Evolutionary conservation across 35 echinoderm and acorn worm species (phyloP).

Genomic region (Ophioderma brevispina): DNA sequence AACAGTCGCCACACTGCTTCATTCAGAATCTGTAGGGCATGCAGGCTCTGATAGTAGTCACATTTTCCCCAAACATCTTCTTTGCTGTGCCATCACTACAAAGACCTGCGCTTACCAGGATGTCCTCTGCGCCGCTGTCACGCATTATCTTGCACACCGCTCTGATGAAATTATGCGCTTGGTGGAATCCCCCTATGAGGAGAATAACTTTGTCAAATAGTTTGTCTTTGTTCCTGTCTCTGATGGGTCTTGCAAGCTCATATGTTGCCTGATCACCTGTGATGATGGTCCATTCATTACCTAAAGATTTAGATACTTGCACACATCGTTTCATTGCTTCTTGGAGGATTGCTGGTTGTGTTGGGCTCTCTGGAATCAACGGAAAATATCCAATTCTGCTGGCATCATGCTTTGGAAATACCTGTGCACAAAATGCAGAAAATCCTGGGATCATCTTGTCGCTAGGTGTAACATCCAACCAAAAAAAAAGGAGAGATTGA

Average conservation of each 20-base stretch:
- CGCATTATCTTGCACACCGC: slow-evolving; percentile 10
- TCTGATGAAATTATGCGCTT: background rate
- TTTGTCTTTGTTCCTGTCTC: background rate
- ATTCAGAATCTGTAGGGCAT: background rate
- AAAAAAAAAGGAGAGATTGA: background rate
- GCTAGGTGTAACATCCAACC: background rate
- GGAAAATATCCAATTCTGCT: slow-evolving; percentile 20
- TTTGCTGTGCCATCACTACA: too few species aligned
- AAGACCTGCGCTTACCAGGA: background rate
- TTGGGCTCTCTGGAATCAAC: slow-evolving; percentile 20
- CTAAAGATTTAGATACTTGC: background rate
- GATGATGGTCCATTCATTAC: slow-evolving; percentile 7
- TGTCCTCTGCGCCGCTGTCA: slow-evolving; percentile 6
- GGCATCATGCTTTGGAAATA: background rate
- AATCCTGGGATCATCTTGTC: slow-evolving; percentile 3
- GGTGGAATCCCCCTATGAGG: background rate
- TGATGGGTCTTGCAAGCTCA: background rate
- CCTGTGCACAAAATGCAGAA: background rate
- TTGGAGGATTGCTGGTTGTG: slow-evolving; percentile 15
- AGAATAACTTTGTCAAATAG: slow-evolving; percentile 13
- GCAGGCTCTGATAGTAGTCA: background rate
- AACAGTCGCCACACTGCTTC: background rate
- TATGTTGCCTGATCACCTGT: background rate
- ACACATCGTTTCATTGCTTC: slow-evolving; percentile 17
- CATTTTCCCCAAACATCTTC: too few species aligned